Evolutionary conservation across 2,797 vertebrate genomes (phyloP), one percentile per base, ranked within the genome.

Genomic region (Rhinella marina): DNA sequence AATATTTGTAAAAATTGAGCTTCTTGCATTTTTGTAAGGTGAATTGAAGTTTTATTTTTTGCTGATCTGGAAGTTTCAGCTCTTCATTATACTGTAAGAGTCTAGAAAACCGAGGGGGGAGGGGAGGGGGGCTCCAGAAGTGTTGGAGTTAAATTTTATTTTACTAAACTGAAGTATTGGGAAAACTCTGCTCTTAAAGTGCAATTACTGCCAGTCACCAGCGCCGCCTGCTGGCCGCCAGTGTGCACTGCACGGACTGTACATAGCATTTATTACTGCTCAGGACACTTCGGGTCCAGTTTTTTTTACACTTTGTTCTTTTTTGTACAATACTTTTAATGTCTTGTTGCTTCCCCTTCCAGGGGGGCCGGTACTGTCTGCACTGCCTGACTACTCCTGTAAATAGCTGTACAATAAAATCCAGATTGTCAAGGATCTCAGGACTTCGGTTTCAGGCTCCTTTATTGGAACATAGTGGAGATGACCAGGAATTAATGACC

Each of bases 351-450:
- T 85, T 90, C 92, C 81, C 92, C 92, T 88, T 90, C 89, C 76
- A 54, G 75, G 79, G 84, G 75, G 56, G 9, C 32, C 14, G 93
- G 93, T 93, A 93, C 93, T 92, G 90, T 91, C 90, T 90, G 90
- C 92, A 92, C 92, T 92, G 90, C 91, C 82, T 90, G 90, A 91
- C 90, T 91, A 87, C 87, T 92, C 90, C 91, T 92, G 91, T 91
- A 3, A 73, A 84, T 91, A 90, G 75, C 83, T 92, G 90, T 89
- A 80, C 82, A 64, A 92, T 88, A 92, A 91, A 92, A 64, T 41
- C 16, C 75, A 48, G 10, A 73, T 29, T 66, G 41, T n/a, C 75
- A 81, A 23, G 17, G 54, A 85, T 19, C 27, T 19, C 16, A 19
- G 23, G 41, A 75, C 72, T 75, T 48, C 21, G 29, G 6, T 10